Percentiles rank a stretch among this genome's conserved stretches.
Conservation (phyloP, 2,113 vertebrate genomes). For the Neogale vison region DNA sequence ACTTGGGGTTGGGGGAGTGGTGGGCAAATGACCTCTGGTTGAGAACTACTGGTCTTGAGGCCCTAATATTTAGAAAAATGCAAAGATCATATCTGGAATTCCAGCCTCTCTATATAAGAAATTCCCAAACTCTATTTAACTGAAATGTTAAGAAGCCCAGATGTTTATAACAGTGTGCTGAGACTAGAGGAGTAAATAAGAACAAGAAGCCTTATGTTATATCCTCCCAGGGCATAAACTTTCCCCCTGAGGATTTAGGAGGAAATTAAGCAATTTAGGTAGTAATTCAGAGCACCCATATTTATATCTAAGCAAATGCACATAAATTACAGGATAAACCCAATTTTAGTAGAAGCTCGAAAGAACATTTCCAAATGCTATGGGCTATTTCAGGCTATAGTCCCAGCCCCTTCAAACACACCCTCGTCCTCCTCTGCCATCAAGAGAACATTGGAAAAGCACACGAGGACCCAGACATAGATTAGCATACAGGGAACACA, state of each 20-base stretch:
- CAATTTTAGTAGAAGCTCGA: slow-evolving; percentile 7
- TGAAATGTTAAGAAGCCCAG: not conserved
- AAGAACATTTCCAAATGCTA: slow-evolving; percentile 18
- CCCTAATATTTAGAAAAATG: not conserved
- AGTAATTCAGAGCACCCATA: slow-evolving; percentile 7
- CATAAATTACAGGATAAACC: slow-evolving; percentile 14
- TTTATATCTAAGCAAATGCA: slow-evolving; percentile 37
- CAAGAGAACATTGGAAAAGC: not conserved
- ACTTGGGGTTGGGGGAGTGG: not conserved
- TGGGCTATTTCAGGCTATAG: not conserved
- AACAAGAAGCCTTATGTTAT: not conserved
- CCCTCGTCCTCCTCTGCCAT: not conserved
- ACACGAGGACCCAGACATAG: not conserved
- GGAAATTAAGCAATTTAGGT: not conserved
- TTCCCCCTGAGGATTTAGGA: not conserved
- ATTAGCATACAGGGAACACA: not conserved
- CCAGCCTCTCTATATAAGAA: not conserved
- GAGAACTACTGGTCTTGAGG: not conserved
- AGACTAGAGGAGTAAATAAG: too few species aligned
- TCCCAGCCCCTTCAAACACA: not conserved
- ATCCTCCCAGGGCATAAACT: not conserved
- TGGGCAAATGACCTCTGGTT: not conserved
- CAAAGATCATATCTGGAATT: not conserved
- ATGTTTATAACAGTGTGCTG: not conserved
- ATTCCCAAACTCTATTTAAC: not conserved